A percentile compares a stretch with the other conserved stretches of the same genome.
Conservation (phyloP, 2,797 vertebrate species). For the Malacoraja senta region DNA sequence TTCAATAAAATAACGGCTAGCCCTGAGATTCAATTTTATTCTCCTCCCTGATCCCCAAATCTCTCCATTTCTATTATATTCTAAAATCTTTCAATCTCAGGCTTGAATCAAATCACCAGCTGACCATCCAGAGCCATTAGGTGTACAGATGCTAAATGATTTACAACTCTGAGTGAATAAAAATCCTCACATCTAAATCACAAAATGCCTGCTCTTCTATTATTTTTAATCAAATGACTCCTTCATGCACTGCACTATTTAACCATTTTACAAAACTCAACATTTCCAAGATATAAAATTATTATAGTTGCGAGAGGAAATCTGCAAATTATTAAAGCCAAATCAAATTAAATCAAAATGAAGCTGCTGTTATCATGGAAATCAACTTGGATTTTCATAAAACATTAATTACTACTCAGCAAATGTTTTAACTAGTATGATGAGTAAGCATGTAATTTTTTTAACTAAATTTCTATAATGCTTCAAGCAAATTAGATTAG, state of each 20-base stretch:
- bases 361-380: not conserved
- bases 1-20: too few relatives aligned
- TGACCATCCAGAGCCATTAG: too few relatives aligned
- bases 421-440: not conserved
- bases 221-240: not conserved
- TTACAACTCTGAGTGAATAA: too few relatives aligned
- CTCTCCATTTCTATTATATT: too few relatives aligned
- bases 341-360: constrained; percentile 11
- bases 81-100: too few relatives aligned
- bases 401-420: not conserved
- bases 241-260: not conserved
- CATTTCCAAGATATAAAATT: not conserved
- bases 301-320: not conserved
- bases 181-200: too few relatives aligned
- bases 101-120: too few relatives aligned
- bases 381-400: not conserved
- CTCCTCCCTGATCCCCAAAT: too few relatives aligned
- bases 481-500: not conserved
- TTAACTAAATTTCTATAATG: not conserved
- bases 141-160: too few relatives aligned
- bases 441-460: not conserved
- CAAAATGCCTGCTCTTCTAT: too few relatives aligned
- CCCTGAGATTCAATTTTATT: too few relatives aligned
- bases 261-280: not conserved
- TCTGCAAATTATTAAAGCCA: not conserved